Conservation (phyloP, 2,797 vertebrate genomes). For the Pagetopsis macropterus region DNA sequence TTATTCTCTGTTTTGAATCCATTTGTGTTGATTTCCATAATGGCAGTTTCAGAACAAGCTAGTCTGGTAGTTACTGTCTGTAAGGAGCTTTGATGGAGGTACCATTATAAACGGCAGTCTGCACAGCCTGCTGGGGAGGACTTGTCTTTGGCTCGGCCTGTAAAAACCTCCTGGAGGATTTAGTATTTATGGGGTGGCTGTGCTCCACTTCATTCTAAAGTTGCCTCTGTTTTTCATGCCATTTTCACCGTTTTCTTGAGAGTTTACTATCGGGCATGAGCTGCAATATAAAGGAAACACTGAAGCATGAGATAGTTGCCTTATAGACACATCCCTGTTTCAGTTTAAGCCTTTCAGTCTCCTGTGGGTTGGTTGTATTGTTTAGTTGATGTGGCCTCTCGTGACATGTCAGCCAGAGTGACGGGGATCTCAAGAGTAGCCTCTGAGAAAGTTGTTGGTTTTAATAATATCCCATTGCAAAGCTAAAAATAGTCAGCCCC, state of each 20-base stretch:
- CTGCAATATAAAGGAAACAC: conserved; percentile 34
- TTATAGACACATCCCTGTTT: conserved; percentile 13
- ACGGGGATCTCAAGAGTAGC: conserved; percentile 31
- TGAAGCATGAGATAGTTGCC: conserved; percentile 14
- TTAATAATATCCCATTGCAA: conserved; percentile 66
- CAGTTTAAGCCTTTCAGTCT: conserved; percentile 17
- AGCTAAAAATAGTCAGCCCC: conserved; percentile 72
- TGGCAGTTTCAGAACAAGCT: neutral
- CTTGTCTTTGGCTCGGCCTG: conserved; percentile 48
- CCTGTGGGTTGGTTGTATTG: neutral
- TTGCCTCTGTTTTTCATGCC: conserved; percentile 29
- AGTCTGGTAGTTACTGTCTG: conserved; percentile 22
- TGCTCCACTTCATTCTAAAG: conserved; percentile 59
- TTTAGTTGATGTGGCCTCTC: conserved; percentile 10
- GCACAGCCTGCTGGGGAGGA: conserved; percentile 33
- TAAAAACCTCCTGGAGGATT: conserved; percentile 64
- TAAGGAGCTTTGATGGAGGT: conserved; percentile 39
- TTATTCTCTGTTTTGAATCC: neutral
- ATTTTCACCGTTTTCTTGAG: conserved; percentile 38
- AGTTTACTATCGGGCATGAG: conserved; percentile 22
- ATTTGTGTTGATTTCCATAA: neutral
- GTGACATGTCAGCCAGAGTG: conserved; percentile 28
- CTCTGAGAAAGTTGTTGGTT: conserved; percentile 63
- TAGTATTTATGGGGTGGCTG: conserved; percentile 69
- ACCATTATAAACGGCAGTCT: conserved; percentile 59